A percentile compares a stretch with the other conserved stretches of the same genome.
These are phyloP conservation scores for Xestia rhomboidea DNA, from an alignment of 2,888 invertebrate species.

Conservation along the genomic window DNA sequence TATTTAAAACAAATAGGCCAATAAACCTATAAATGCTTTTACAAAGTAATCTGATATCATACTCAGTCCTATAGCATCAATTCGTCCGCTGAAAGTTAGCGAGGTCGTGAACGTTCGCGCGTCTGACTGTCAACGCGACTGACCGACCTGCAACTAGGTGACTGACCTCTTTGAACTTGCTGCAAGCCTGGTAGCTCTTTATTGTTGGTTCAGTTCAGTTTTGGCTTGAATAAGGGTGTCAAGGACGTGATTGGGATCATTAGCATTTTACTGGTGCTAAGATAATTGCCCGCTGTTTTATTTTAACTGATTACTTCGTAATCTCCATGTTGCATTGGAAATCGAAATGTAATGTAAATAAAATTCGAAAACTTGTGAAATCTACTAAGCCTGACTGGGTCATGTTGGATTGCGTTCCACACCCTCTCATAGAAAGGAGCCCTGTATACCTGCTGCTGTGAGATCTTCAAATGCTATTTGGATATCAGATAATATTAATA, in stretches of 20 bases:
- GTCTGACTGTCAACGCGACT: constrained; percentile 21
- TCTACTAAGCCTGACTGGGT: background rate
- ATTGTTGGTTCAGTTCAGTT: background rate
- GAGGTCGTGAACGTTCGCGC: constrained; percentile 4
- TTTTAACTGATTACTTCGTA: background rate
- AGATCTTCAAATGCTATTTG: background rate
- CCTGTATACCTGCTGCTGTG: background rate
- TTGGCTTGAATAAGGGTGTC: background rate
- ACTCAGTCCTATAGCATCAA: constrained; percentile 1
- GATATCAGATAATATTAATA: background rate
- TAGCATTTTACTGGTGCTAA: background rate
- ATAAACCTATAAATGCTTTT: background rate
- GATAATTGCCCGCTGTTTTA: background rate
- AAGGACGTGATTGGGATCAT: background rate
- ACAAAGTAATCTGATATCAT: constrained; percentile 6
- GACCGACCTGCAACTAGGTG: constrained; percentile 23
- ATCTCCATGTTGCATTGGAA: background rate
- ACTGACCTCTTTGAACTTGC: constrained; percentile 32
- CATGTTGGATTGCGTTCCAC: background rate
- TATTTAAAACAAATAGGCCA: background rate
- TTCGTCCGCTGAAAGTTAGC: constrained; percentile 11
- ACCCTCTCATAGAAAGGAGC: background rate
- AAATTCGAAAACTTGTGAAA: background rate
- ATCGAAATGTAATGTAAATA: no score
- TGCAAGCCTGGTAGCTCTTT: background rate